Evolutionary conservation across 2,888 invertebrate species (phyloP).

Genomic region (Drosophila borborema): DNA sequence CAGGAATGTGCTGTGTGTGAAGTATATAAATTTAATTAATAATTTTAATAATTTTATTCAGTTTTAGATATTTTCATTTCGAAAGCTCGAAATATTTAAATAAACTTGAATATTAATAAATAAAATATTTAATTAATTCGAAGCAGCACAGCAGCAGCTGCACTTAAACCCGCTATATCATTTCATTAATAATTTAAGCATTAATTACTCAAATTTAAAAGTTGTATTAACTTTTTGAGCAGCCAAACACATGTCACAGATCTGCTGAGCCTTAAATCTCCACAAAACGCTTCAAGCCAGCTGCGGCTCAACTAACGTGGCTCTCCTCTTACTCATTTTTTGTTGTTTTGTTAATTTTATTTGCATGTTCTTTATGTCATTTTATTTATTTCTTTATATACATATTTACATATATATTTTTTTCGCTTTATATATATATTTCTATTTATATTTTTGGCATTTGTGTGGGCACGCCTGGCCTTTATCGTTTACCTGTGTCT

Average conservation of each 20-base stretch:
- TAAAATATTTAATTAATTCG: too few relatives aligned
- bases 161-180: background rate
- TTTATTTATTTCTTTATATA: conserved; percentile 66
- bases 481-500: conserved; percentile 42
- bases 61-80: too few relatives aligned
- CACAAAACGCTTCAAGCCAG: conserved; percentile 23
- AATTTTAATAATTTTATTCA: too few relatives aligned
- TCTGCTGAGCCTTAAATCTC: conserved; percentile 31
- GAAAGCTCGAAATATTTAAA: too few relatives aligned
- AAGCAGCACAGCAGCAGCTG: too few relatives aligned
- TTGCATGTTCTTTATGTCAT: conserved; percentile 70
- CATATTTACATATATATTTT: background rate
- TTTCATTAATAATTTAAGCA: background rate
- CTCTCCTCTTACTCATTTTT: background rate
- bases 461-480: conserved; percentile 26
- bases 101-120: too few relatives aligned
- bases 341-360: conserved; percentile 72
- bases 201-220: conserved; percentile 1
- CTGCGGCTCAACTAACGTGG: conserved; percentile 36
- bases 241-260: conserved; percentile 3
- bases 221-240: conserved; percentile 1
- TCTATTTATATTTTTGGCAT: conserved; percentile 15
- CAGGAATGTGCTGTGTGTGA: too few relatives aligned
- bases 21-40: too few relatives aligned
- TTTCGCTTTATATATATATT: conserved; percentile 6